Percentiles rank a stretch among this genome's conserved stretches.
phyloP scores from a whole-genome alignment of 2,113 vertebrate species.

The Aix galericulata region DNA sequence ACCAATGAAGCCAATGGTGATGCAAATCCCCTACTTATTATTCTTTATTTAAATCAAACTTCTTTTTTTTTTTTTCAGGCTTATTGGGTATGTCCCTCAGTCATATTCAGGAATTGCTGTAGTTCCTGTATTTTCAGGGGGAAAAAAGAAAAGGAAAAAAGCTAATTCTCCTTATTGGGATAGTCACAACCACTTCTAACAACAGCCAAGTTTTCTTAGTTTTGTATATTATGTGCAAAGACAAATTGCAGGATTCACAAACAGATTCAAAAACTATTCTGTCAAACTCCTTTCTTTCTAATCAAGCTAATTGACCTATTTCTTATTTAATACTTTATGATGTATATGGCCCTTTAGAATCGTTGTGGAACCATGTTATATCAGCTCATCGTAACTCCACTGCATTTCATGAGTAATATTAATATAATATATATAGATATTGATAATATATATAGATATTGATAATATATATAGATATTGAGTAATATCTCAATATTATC shows the following conservation, averaged over 20 bases:
- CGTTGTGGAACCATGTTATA: background rate
- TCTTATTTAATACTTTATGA: background rate
- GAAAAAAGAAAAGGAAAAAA: background rate
- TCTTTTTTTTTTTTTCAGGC: background rate
- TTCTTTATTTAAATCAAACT: background rate
- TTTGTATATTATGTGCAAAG: background rate
- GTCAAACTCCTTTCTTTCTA: background rate
- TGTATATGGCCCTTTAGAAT: background rate
- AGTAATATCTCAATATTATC: background rate
- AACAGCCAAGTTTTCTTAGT: background rate
- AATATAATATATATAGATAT: no score
- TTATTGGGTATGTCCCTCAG: background rate
- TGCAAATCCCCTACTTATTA: background rate
- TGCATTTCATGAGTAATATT: background rate
- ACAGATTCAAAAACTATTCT: background rate
- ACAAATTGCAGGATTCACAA: background rate
- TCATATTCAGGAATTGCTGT: background rate
- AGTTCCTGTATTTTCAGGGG: background rate
- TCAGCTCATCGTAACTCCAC: background rate
- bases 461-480: no score
- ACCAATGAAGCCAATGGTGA: background rate
- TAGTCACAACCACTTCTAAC: background rate
- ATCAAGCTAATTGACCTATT: background rate
- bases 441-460: no score
- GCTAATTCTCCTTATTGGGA: background rate